Percentiles rank a stretch among this genome's conserved stretches.
phyloP scores from a whole-genome alignment of 2,113 vertebrate genomes.

The Furnarius figulus region DNA sequence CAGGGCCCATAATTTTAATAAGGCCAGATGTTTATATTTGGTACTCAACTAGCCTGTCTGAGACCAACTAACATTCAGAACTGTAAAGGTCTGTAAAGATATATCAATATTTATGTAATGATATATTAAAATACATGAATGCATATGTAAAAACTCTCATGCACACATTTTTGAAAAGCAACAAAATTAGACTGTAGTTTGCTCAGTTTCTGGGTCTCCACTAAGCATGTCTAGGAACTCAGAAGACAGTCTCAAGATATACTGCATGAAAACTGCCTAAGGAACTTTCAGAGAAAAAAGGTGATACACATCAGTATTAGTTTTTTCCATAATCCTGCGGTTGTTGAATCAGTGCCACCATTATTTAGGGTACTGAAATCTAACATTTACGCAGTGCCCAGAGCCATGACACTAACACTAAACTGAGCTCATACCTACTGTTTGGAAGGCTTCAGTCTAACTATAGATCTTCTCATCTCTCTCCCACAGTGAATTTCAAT shows the following conservation, averaged over 20 bases:
- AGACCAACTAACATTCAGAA: neutral
- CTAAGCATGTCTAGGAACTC: neutral
- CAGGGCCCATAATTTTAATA: neutral
- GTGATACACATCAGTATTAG: neutral
- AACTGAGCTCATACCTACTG: neutral
- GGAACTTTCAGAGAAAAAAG: neutral
- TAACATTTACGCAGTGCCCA: neutral
- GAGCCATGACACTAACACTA: neutral
- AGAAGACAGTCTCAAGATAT: neutral
- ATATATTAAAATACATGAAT: neutral
- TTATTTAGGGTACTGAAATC: neutral
- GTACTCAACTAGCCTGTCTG: neutral
- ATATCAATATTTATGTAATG: neutral
- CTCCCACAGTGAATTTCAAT: neutral
- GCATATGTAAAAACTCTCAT: neutral
- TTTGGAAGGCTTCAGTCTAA: neutral
- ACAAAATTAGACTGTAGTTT: neutral
- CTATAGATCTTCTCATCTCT: neutral
- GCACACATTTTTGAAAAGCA: neutral
- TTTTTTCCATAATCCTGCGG: fast-evolving
- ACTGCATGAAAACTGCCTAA: neutral
- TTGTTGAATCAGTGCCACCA: neutral
- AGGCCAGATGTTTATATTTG: neutral
- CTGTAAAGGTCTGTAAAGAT: neutral
- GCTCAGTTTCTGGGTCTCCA: neutral